A percentile compares a stretch with the other conserved stretches of the same genome.
Evolutionary conservation across 2,113 vertebrate species (phyloP).

Genomic region (Catagonus wagneri): DNA sequence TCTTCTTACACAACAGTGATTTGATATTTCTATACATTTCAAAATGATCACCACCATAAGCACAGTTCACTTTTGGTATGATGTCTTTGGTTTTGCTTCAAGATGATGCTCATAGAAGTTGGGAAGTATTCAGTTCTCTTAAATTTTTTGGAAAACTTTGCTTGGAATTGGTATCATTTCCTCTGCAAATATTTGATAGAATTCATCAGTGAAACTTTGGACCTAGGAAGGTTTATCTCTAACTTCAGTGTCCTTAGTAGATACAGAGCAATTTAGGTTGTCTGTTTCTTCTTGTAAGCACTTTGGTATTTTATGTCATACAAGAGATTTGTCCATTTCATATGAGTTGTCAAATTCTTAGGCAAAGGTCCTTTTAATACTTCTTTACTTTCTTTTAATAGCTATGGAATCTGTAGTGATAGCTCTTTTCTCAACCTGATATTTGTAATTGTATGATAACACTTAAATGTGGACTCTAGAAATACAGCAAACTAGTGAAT

Average conservation of each 20-base stretch:
- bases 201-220: no score
- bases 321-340: not conserved
- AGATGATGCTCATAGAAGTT: not conserved
- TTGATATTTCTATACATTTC: no score
- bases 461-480: no score
- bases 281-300: not conserved
- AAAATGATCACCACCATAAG: no score
- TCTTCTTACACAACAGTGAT: no score
- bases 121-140: not conserved
- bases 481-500: no score
- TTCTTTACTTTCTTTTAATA: no score
- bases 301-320: not conserved
- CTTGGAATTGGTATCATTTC: not conserved
- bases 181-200: not conserved
- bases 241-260: no score
- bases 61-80: not conserved
- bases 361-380: not conserved
- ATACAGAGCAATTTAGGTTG: no score
- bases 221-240: no score
- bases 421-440: not conserved
- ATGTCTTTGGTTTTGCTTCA: not conserved
- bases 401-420: not conserved
- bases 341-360: not conserved
- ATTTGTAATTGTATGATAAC: not conserved
- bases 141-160: not conserved